Conservation (phyloP, 2,797 vertebrate species). For the Cyprinella venusta region DNA sequence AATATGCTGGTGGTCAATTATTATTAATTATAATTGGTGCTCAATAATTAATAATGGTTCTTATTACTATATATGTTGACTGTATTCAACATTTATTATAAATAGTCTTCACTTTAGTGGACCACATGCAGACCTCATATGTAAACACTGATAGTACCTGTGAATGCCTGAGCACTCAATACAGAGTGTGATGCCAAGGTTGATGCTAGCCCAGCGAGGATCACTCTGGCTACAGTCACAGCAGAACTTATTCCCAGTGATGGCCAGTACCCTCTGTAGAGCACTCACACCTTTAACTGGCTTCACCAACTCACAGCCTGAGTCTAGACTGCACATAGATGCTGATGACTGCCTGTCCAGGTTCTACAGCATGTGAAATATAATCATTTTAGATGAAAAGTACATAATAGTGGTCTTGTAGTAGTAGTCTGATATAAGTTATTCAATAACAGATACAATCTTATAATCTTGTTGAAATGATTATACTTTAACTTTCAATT, state of each 20-base stretch:
- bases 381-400: not conserved
- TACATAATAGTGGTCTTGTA: not conserved
- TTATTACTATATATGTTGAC: too few relatives aligned
- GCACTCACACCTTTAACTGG: slow-evolving; percentile 90
- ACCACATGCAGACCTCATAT: too few relatives aligned
- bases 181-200: slow-evolving; percentile 90
- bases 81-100: too few relatives aligned
- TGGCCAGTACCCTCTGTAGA: slow-evolving; percentile 88
- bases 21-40: not conserved
- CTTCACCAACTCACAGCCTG: slow-evolving; percentile 85
- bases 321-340: slow-evolving; percentile 89
- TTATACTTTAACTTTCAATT: not conserved
- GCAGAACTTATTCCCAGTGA: slow-evolving; percentile 89
- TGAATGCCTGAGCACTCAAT: slow-evolving; percentile 87
- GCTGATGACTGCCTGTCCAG: slow-evolving; percentile 90
- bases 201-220: slow-evolving; percentile 98
- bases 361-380: slow-evolving; percentile 69
- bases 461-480: not conserved
- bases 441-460: not conserved
- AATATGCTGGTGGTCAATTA: not conserved
- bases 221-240: slow-evolving; percentile 94
- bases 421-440: not conserved
- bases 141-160: slow-evolving; percentile 65
- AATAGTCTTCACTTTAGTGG: too few relatives aligned
- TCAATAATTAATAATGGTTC: too few relatives aligned